Conservation (phyloP, 1,140 invertebrate genomes). For the Aricia agestis region DNA sequence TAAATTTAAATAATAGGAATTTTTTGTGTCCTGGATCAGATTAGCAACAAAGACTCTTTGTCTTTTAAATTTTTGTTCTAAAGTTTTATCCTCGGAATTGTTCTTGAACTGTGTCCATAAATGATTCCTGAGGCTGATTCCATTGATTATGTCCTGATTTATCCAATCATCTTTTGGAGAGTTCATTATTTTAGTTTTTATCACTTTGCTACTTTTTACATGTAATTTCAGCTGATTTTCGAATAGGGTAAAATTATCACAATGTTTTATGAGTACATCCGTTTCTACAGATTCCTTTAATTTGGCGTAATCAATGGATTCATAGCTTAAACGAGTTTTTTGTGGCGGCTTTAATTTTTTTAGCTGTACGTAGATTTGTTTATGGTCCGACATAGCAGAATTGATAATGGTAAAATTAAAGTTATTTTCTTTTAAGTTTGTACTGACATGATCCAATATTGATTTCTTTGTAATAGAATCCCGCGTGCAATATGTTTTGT, state of each 20-base stretch:
- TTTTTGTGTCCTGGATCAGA: neutral
- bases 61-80: neutral
- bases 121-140: neutral
- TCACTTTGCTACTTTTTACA: constrained; percentile 15
- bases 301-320: neutral
- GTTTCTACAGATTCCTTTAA: no score
- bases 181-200: constrained; percentile 24
- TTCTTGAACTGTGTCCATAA: neutral
- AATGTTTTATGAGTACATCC: no score
- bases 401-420: no score
- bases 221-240: no score
- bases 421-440: no score
- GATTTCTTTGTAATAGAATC: constrained; percentile 10
- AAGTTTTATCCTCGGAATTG: neutral
- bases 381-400: no score
- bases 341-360: no score
- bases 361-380: no score
- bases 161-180: constrained; percentile 20
- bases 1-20: neutral
- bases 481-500: constrained; percentile 18
- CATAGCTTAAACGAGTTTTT: no score
- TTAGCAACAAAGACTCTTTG: neutral
- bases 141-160: constrained; percentile 7
- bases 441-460: no score
- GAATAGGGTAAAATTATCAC: no score